phyloP scores from a whole-genome alignment of 2,888 invertebrate species.

The Parnassius orleans region DNA sequence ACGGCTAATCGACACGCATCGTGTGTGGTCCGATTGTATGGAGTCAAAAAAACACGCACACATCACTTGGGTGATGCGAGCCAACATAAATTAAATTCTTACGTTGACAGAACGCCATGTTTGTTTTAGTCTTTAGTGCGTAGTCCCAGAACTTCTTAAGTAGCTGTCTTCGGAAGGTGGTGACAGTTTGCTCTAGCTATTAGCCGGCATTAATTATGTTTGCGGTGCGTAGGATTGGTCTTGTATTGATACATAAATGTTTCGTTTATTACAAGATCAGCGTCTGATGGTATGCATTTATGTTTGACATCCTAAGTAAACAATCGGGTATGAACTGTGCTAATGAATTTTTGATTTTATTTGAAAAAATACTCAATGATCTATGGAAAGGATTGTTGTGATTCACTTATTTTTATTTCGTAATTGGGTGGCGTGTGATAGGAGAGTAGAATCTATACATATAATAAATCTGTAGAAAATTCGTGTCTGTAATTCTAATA shows the following conservation, averaged over 20 bases:
- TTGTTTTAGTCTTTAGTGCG: constrained; percentile 49
- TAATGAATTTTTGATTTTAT: constrained; percentile 10
- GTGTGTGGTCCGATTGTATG: constrained; percentile 41
- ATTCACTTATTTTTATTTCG: too few relatives aligned
- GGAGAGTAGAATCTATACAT: too few relatives aligned
- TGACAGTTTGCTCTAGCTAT: constrained; percentile 21
- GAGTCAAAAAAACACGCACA: constrained; percentile 28
- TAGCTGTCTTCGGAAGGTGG: constrained; percentile 37
- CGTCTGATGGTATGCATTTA: constrained; percentile 1
- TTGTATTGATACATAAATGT: constrained; percentile 25
- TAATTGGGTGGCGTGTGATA: too few relatives aligned
- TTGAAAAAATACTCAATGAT: not conserved
- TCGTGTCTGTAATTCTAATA: too few relatives aligned
- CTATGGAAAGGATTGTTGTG: not conserved
- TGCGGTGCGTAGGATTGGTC: constrained; percentile 19
- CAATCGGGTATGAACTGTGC: constrained; percentile 7
- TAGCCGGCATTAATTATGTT: constrained; percentile 24
- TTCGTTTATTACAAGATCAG: constrained; percentile 19
- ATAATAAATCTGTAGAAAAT: too few relatives aligned
- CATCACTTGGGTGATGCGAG: constrained; percentile 19
- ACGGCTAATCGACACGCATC: constrained; percentile 35
- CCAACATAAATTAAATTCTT: constrained; percentile 61
- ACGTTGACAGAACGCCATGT: constrained; percentile 38
- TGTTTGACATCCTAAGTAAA: constrained; percentile 21
- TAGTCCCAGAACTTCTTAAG: constrained; percentile 53